Conservation (phyloP, 1,140 invertebrate genomes). For the Caenorhabditis tropicalis region DNA sequence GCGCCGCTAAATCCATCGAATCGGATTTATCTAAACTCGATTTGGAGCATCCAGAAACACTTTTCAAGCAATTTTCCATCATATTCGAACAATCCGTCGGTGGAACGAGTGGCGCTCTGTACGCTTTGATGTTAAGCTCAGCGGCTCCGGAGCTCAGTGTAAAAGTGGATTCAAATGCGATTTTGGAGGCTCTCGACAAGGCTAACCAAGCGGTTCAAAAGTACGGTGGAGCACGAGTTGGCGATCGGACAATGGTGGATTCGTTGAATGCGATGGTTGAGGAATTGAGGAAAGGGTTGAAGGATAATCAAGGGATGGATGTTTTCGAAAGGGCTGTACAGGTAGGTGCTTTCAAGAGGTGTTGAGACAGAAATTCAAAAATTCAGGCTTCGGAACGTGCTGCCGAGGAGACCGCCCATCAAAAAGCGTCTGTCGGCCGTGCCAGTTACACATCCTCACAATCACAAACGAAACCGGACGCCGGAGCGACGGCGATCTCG, state of each 20-base stretch:
- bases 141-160: conserved; percentile 50
- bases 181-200: conserved; percentile 59
- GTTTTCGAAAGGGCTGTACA: conserved; percentile 48
- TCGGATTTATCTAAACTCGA: conserved; percentile 64
- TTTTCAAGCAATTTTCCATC: conserved; percentile 65
- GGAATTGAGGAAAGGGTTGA: conserved; percentile 81
- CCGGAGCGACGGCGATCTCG: conserved; percentile 78
- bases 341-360: no score
- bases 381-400: conserved; percentile 72
- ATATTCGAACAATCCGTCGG: conserved; percentile 72
- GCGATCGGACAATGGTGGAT: conserved; percentile 81
- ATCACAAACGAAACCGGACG: conserved; percentile 75
- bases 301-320: conserved; percentile 74
- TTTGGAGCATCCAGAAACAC: conserved; percentile 35
- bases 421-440: conserved; percentile 75
- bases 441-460: conserved; percentile 74
- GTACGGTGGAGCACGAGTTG: conserved; percentile 80
- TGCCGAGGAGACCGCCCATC: conserved; percentile 75
- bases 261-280: conserved; percentile 79
- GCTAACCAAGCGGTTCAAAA: conserved; percentile 77
- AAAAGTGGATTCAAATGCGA: neutral
- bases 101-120: conserved; percentile 72
- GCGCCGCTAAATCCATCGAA: conserved; percentile 76
- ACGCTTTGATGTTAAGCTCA: conserved; percentile 61
- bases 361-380: neutral